phyloP scores from a whole-genome alignment of 2,888 invertebrate species.

The Phyllotreta striolata region DNA sequence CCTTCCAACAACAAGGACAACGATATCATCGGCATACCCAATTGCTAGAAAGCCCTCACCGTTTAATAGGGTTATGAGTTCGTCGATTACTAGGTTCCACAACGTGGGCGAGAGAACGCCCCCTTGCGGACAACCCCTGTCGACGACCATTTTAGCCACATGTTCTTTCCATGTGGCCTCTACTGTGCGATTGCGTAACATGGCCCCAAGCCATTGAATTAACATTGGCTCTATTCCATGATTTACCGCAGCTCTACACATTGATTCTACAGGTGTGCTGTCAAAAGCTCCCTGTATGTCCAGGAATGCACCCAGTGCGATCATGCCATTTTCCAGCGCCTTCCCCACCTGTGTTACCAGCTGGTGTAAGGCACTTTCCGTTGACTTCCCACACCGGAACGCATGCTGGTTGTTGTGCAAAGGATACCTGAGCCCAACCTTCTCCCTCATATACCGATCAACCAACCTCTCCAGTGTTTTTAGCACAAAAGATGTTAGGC shows the following conservation, averaged over 20 bases:
- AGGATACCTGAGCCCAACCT: neutral
- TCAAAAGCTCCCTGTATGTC: slow-evolving; percentile 25
- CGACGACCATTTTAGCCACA: neutral
- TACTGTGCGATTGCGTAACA: too few relatives aligned
- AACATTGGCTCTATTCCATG: slow-evolving; percentile 4
- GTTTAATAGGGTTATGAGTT: neutral
- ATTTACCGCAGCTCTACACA: slow-evolving; percentile 4
- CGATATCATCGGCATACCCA: slow-evolving; percentile 1
- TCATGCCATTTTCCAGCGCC: slow-evolving; percentile 15
- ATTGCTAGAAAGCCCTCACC: neutral
- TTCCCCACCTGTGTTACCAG: slow-evolving; percentile 5
- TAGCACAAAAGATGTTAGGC: neutral
- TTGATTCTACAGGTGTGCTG: slow-evolving; percentile 19
- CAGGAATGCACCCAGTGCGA: slow-evolving; percentile 14
- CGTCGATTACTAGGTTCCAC: slow-evolving; percentile 3
- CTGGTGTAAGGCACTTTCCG: slow-evolving; percentile 15
- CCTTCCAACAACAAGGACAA: neutral
- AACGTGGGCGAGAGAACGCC: neutral
- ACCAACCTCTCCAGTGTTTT: neutral
- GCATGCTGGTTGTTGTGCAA: too few relatives aligned
- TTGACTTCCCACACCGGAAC: slow-evolving; percentile 5
- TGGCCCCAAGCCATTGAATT: too few relatives aligned
- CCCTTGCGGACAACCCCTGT: neutral
- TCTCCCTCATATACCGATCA: slow-evolving; percentile 10
- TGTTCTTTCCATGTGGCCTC: too few relatives aligned